Conservation (phyloP, 2,113 vertebrate genomes). For the Gobio gobio region DNA sequence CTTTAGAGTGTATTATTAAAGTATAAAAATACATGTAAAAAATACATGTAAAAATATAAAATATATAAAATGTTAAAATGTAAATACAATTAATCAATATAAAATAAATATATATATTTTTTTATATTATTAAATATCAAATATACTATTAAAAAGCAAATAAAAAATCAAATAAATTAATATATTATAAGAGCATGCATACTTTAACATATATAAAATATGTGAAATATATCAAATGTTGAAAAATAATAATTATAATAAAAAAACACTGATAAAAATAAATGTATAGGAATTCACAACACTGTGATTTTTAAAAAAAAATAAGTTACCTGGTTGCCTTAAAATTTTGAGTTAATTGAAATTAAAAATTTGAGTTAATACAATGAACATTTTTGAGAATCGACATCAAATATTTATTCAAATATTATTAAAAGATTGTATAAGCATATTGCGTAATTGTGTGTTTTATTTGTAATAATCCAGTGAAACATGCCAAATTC, state of each 20-base stretch:
- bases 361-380: too few relatives aligned
- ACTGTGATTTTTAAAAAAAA: too few relatives aligned
- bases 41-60: background rate
- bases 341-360: too few relatives aligned
- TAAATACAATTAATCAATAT: background rate
- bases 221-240: background rate
- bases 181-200: background rate
- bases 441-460: too few relatives aligned
- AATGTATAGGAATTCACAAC: too few relatives aligned
- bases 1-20: too few relatives aligned
- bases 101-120: background rate
- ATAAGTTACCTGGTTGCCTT: too few relatives aligned
- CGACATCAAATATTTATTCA: too few relatives aligned
- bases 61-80: background rate
- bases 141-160: background rate
- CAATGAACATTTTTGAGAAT: too few relatives aligned
- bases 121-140: background rate
- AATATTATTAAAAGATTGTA: too few relatives aligned
- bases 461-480: too few relatives aligned
- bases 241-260: background rate
- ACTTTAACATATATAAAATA: background rate
- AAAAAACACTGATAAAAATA: background rate
- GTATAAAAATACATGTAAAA: background rate
- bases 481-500: too few relatives aligned
- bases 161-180: background rate